Evolutionary conservation across 2,888 invertebrate species (phyloP), one percentile per base, ranked within the genome.

Genomic region (Cetonia aurata): DNA sequence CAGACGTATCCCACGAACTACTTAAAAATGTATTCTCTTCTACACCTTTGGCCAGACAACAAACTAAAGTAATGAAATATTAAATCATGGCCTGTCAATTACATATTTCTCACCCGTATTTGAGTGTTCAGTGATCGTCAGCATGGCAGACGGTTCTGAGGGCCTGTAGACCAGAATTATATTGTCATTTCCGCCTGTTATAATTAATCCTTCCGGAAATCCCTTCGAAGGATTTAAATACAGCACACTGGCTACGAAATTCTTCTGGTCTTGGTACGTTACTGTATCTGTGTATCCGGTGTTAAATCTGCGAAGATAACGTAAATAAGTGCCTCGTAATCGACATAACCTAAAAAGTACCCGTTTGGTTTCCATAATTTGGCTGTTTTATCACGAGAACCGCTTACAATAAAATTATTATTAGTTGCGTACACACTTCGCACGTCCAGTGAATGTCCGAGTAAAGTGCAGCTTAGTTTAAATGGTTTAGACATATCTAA

Each of bases 1-100:
- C 96, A 3, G 94, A 93, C 74, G 89, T 89, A 82, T 99, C 98
- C 98, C 98, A 98, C 56, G 98, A 98, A 50, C 96, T 94, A 80
- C 95, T 96, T 67, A 93, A 84, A 78, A 95, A 86, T 9, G 89
- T 86, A 62, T 88, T 89, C 62, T 86, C 81, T 68, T 84, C 80
- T 0, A 84, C 74, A 0, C 87, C 88, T 31, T 83, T 84, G 0
- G 85, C 80, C 60, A 90, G 80, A 33, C 85, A 80, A 76, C 89
- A 88, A 0, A 90, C 89, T 79, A 75, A 65, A 82, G 80, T 19
- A 50, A 15, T 25, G 52, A 72, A 48, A 67, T 41, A 50, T 19
- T 12, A 48, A 48, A 48, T 48, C 12, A 25, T 48, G 71, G 44
- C 65, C 15, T 59, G 37, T 10, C 8, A 37, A n/a, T 13, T 41